Base-by-base conservation (phyloP, 2,113 vertebrate species). In the Cyprinodon tularosa region DNA sequence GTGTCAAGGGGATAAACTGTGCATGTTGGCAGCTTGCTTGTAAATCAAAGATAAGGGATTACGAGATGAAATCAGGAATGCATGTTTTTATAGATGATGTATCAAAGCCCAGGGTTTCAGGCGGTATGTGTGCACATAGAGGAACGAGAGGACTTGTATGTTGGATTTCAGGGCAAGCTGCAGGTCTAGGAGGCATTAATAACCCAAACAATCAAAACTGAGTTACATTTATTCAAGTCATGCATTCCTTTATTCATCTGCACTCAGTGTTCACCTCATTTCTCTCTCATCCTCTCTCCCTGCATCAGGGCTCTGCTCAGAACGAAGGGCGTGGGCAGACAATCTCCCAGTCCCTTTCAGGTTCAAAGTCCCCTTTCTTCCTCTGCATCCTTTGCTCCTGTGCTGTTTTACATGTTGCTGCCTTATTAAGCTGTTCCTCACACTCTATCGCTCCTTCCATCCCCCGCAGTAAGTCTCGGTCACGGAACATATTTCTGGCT, bases 271-370 rank as follows among this genome's bases (percentile, higher is more conserved):
- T 68, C 74, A 40, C 65, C 57, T 40, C 40, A 57, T 66, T 75
- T 81, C 66, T 50, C 64, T 47, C 72, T 61, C 50, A 4, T 70
- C n/a, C 67, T 12, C 37, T 53, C 69, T 62, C 62, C 4, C 38
- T 45, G 62, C 81, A 71, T 87, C 74, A 20, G 36, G 57, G n/a
- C 63, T 78, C 73, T 50, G 68, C 70, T 48, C 14, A 62, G 71
- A 85, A 83, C 69, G 74, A 71, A 62, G 86, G 85, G 85, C 70
- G 91, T 91, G 87, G 89, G 89, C 69, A 84, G 88, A 91, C 87
- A 82, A 74, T 90, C 88, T 90, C 87, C 44, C 60, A 86, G 89
- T 92, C 89, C 84, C 91, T 93, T 91, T 93, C 81, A 89, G 83
- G 84, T 90, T 91, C 88, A 90, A 89, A 92, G 89, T 90, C 72